Conservation (phyloP, 1,140 invertebrate genomes). For the Subanguina moxae region DNA sequence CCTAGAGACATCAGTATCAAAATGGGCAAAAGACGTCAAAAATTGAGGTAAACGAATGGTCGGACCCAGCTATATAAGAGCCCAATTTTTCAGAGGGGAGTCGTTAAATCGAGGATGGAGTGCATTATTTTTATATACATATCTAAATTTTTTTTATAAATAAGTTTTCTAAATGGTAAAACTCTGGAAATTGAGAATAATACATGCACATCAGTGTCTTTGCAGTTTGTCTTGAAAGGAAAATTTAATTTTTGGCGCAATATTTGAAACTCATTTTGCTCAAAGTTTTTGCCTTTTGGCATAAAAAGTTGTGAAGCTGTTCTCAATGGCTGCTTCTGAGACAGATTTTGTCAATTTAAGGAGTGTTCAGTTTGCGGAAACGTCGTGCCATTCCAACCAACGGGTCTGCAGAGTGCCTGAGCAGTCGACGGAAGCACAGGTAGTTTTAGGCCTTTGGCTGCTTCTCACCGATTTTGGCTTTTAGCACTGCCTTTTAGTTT, state of each 20-base stretch:
- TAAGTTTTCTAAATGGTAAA: no score
- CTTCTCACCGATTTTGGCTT: not conserved
- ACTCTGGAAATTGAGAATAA: no score
- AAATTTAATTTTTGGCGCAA: not conserved
- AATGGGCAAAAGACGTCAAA: no score
- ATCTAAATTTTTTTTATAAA: no score
- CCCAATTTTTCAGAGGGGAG: no score
- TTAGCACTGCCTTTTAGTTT: not conserved
- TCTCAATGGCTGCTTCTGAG: not conserved
- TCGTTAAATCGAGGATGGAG: no score
- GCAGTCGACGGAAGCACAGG: not conserved
- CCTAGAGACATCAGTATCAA: no score
- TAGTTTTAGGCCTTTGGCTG: not conserved
- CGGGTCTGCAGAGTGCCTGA: not conserved
- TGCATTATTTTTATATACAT: no score
- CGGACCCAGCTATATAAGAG: no score
- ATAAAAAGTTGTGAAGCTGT: not conserved
- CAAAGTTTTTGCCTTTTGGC: not conserved
- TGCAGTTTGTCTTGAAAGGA: no score
- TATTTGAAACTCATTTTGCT: not conserved
- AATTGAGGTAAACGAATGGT: no score
- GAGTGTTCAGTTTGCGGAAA: slow-evolving; percentile 1
- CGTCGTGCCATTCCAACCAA: not conserved
- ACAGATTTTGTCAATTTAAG: not conserved
- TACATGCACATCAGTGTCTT: no score